Conservation (phyloP, 2,113 vertebrate genomes). For the Cebus imitator region DNA sequence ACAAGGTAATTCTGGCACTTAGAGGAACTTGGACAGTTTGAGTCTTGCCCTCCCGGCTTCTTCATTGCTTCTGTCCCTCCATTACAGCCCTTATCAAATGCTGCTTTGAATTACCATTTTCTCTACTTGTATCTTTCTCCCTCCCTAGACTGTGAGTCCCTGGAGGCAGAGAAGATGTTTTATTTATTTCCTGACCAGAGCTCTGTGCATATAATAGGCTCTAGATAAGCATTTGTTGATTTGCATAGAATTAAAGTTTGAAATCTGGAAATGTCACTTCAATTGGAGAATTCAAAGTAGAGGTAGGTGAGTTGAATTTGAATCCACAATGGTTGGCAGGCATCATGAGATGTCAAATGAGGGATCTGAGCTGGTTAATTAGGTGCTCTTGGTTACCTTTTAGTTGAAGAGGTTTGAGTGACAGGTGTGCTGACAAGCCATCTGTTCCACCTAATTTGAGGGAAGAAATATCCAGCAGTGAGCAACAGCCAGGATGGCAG, state of each 20-base stretch:
- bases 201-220: constrained; percentile 47
- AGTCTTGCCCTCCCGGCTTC: neutral
- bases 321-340: neutral
- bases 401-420: neutral
- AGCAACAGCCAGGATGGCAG: neutral
- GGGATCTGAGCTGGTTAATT: neutral
- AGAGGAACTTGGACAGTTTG: neutral
- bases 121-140: constrained; percentile 2
- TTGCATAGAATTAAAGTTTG: constrained; percentile 74
- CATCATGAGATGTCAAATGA: neutral
- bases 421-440: neutral
- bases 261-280: constrained; percentile 56
- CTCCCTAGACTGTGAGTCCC: constrained; percentile 21
- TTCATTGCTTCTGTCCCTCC: neutral
- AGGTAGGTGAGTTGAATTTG: constrained; percentile 35
- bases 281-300: constrained; percentile 32
- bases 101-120: constrained; percentile 9
- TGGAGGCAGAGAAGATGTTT: constrained; percentile 59
- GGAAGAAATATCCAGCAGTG: neutral
- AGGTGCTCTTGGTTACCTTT: neutral
- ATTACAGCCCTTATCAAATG: neutral
- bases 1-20: neutral
- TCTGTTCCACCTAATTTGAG: neutral
- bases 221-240: constrained; percentile 69
- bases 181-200: constrained; percentile 59